Evolutionary conservation across 2,797 vertebrate genomes (phyloP), one percentile per base, ranked within the genome.

Genomic region (Tenualosa thibaudeaui): DNA sequence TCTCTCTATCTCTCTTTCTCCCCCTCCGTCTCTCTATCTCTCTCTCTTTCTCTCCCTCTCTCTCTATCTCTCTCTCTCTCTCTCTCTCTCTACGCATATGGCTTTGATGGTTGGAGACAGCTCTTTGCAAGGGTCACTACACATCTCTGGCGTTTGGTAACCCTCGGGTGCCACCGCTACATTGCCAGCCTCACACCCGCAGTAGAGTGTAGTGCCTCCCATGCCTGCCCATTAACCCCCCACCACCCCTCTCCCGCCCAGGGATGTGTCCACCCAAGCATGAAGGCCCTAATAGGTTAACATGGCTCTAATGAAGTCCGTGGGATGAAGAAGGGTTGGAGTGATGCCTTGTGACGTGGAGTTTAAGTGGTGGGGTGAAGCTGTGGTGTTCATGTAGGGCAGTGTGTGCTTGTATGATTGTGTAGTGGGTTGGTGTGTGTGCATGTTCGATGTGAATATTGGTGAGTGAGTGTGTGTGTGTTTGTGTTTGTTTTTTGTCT

Each of bases 381-480:
- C 26, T 15, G 26, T 31, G 65, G 13, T 71, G 26, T 13, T 10
- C 5, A 31, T 71, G 65, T 31, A 71, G 65, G 37, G n/a, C 22
- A 10, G 19, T 43, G 82, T 82, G 81, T 82, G 49, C 40, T n/a
- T 56, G 53, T 56, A 13, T 60, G 22, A 7, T 1, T 54, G 26
- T 24, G 49, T 26, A 40, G 37, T 82, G 81, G 19, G 81, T 81
- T 81, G 53, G 46, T 85, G 81, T 85, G 84, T 62, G 37, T 81
- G 56, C 12, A 54, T 13, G 78, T 31, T 43, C n/a, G 17, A 19
- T 81, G 31, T 50, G 37, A 37, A 62, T 78, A 46, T 78, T 65
- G 4, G 40, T 84, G 84, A n/a, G 40, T 84, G 84, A n/a, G 24
- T 81, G 81, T 53, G 78, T 51, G 54, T 65, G 78, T 81, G 78